Evolutionary conservation across 2,797 vertebrate species (phyloP), one percentile per base, ranked within the genome.

Genomic region (Lagocephalus sceleratus): DNA sequence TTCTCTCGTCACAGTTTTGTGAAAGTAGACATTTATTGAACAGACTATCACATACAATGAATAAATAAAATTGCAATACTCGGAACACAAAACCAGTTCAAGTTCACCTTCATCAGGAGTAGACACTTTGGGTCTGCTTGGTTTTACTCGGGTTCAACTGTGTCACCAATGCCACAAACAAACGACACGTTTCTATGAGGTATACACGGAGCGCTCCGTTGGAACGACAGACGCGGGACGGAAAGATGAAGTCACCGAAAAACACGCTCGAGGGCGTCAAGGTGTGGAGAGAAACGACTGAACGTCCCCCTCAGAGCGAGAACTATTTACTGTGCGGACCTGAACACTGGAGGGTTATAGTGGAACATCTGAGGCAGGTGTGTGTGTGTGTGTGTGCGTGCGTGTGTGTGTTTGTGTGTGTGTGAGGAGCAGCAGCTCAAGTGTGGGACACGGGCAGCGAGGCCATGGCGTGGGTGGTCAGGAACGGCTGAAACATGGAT

Each of bases 51-150:
- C 88, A 85, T 75, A 92, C 93, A 93, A 90, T 90, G 92, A 96
- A 95, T 95, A 94, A 96, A 96, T 97, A 92, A 95, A 94, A 92
- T 89, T 87, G 91, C 83, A 94, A 85, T 87, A 88, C 72, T 59
- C 53, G 62, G 10, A 78, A 86, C 83, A 88, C 71, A 87, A 87
- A 79, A 87, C 78, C 74, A 60, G 66, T 80, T 83, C 75, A 66
- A 71, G 63, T 81, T 79, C 51, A 77, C 75, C 79, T 84, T 83
- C 77, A 85, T 83, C 61, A 62, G 67, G 41, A 75, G 62, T 60
- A 48, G 60, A 75, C 59, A 62, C 73, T 67, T 44, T 44, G 17
- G 32, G 51, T 61, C 45, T 47, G 59, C 60, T 49, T 63, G 57
- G 42, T 63, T 76, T 71, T 61, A 81, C 71, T 25, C 60, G 48